A percentile compares a stretch with the other conserved stretches of the same genome.
phyloP scores from a whole-genome alignment of 2,113 vertebrate genomes.

The Callorhinus ursinus region DNA sequence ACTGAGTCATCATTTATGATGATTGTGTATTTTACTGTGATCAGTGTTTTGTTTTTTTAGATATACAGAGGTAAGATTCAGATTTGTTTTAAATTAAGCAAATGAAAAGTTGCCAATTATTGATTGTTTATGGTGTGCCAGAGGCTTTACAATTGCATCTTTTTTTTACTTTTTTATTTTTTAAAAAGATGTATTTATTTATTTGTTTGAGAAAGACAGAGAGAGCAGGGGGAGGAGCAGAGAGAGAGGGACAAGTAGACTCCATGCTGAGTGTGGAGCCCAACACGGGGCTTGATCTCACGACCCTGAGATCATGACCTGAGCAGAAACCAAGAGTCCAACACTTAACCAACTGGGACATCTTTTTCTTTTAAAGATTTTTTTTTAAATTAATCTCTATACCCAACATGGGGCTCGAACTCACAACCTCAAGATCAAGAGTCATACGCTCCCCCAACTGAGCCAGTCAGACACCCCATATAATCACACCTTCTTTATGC shows the following conservation, averaged over 20 bases:
- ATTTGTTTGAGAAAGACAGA: not conserved
- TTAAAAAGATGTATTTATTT: not conserved
- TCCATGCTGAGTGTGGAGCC: not conserved
- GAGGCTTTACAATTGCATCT: not conserved
- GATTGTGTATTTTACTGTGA: not conserved
- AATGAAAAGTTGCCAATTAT: not conserved
- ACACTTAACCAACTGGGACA: not conserved
- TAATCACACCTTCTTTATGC: not conserved
- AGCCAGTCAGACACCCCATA: not conserved
- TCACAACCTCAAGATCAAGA: not conserved
- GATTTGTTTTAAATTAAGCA: not conserved
- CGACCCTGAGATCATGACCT: not conserved
- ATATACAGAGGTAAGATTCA: not conserved
- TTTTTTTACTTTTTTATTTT: not conserved
- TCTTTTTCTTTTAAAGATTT: not conserved
- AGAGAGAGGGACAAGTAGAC: not conserved
- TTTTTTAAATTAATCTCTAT: not conserved
- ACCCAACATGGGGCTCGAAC: not conserved
- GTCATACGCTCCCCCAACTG: not conserved
- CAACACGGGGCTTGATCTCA: not conserved
- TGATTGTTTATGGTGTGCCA: not conserved
- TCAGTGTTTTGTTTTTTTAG: not conserved
- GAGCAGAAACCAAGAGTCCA: not conserved
- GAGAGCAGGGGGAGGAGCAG: not conserved
- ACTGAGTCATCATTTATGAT: not conserved